Conservation (phyloP, 2,797 vertebrate species). For the Nannoperca obscura region DNA sequence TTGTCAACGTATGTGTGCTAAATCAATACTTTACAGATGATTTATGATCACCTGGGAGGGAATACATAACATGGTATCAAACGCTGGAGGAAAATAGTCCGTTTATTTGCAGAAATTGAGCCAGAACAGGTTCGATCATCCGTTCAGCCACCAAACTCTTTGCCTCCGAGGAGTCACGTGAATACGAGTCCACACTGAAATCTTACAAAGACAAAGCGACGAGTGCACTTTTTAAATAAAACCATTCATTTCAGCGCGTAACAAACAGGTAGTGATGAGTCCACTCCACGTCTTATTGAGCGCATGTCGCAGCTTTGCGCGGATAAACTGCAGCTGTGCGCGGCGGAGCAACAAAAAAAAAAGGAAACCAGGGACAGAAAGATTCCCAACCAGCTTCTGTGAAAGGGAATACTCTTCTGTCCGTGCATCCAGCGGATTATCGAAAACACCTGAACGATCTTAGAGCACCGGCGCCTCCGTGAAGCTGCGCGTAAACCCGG, state of each 20-base stretch:
- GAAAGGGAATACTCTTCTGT: background rate
- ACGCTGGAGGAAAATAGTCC: accelerated
- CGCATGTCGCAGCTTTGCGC: slow-evolving; percentile 71
- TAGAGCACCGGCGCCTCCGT: background rate
- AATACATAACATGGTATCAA: accelerated
- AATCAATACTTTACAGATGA: accelerated
- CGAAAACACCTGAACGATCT: background rate
- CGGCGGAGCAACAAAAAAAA: slow-evolving; percentile 46
- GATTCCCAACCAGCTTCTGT: background rate
- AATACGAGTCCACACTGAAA: background rate
- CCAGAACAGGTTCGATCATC: background rate
- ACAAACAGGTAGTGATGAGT: slow-evolving; percentile 36
- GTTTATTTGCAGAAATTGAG: accelerated
- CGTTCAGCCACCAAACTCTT: background rate
- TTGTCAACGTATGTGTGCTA: background rate
- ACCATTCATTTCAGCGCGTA: accelerated
- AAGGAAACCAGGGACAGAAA: slow-evolving; percentile 47
- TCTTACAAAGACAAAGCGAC: accelerated
- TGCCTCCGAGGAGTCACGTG: slow-evolving; percentile 33
- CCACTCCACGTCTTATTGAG: slow-evolving; percentile 81
- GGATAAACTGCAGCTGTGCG: slow-evolving; percentile 72
- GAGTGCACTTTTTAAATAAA: background rate
- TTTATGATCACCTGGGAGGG: accelerated
- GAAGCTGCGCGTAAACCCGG: background rate
- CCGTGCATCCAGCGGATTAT: background rate